Conservation (phyloP, 2,797 vertebrate species). For the Tenualosa ilisha region DNA sequence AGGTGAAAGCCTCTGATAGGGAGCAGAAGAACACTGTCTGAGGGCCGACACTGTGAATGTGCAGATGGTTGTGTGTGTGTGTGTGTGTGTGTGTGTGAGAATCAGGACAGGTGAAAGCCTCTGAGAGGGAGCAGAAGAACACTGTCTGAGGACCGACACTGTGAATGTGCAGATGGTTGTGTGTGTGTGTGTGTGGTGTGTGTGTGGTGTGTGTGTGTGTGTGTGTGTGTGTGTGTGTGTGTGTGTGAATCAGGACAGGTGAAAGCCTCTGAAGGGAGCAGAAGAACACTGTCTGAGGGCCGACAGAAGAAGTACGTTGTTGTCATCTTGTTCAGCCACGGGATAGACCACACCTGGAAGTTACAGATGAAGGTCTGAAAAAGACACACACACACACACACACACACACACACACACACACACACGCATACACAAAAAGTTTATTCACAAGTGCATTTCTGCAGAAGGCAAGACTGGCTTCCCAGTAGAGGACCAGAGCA, state of each 20-base stretch:
- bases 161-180: neutral
- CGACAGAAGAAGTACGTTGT: slow-evolving; percentile 68
- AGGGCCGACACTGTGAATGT: too few relatives aligned
- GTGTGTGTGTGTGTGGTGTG: neutral
- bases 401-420: neutral
- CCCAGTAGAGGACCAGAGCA: neutral
- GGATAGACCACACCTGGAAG: slow-evolving; percentile 80
- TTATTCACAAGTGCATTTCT: too few relatives aligned
- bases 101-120: neutral
- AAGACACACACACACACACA: slow-evolving; percentile 20
- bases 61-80: neutral
- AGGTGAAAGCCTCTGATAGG: neutral
- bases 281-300: slow-evolving; percentile 19
- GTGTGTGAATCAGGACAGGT: neutral
- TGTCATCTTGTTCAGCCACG: slow-evolving; percentile 71
- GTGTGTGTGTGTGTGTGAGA: neutral
- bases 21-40: too few relatives aligned
- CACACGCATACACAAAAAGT: neutral
- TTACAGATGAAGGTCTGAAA: slow-evolving; percentile 82
- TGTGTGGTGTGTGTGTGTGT: neutral
- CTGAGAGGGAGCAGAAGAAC: too few relatives aligned
- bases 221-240: neutral
- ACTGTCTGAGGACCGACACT: too few relatives aligned
- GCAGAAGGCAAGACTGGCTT: too few relatives aligned
- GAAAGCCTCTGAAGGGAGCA: neutral